phyloP scores from a whole-genome alignment of 2,797 vertebrate species.

The Helostoma temminkii region DNA sequence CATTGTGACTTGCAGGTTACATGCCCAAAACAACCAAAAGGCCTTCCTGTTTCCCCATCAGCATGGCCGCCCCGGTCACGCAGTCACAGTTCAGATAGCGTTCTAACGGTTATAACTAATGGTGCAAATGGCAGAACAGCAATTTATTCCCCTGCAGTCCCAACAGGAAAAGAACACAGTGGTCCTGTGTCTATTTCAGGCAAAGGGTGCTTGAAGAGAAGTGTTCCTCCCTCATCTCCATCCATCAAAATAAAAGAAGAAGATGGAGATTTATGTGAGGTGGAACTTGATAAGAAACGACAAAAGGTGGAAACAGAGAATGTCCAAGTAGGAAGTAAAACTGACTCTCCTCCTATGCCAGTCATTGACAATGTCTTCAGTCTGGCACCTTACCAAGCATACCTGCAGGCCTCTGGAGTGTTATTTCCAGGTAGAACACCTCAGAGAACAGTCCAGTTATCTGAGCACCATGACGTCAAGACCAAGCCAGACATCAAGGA shows the following conservation, averaged over 20 bases:
- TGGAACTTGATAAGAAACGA: constrained; percentile 54
- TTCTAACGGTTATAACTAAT: constrained; percentile 35
- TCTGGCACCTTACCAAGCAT: constrained; percentile 89
- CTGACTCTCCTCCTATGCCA: constrained; percentile 90
- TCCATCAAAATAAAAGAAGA: constrained; percentile 64
- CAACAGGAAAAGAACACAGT: constrained; percentile 29
- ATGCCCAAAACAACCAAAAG: constrained; percentile 39
- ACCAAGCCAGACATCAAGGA: constrained; percentile 47
- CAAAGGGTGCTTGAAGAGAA: constrained; percentile 56
- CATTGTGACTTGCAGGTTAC: constrained; percentile 45
- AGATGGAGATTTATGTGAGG: constrained; percentile 57
- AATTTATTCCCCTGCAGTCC: constrained; percentile 42
- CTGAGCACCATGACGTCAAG: constrained; percentile 44
- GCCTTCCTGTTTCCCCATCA: constrained; percentile 2
- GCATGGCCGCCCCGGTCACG: constrained; percentile 65
- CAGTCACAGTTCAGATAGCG: constrained; percentile 32
- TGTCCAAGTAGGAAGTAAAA: constrained; percentile 8
- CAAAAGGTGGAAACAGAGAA: constrained; percentile 54
- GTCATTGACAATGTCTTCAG: constrained; percentile 95
- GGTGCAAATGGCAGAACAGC: constrained; percentile 34
- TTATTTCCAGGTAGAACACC: constrained; percentile 44
- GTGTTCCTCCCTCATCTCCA: constrained; percentile 48
- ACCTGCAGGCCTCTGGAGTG: constrained; percentile 79
- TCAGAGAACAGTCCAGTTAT: constrained; percentile 17
- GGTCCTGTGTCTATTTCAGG: constrained; percentile 23